Percentiles rank a stretch among this genome's conserved stretches.
Conservation (phyloP, 2,888 invertebrate genomes). For the Itoplectis maculator region DNA sequence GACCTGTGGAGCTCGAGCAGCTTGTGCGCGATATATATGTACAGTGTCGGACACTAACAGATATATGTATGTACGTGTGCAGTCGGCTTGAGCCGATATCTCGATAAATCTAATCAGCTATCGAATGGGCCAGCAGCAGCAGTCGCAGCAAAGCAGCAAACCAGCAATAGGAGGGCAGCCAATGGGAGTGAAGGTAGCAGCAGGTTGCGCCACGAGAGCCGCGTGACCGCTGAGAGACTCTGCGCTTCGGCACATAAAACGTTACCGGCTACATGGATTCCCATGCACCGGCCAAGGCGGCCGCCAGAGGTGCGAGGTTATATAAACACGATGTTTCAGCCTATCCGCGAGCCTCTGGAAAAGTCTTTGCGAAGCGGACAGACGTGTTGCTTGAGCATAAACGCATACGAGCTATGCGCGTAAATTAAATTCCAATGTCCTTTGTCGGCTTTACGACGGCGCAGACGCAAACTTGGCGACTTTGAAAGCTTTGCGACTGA, state of each 20-base stretch:
- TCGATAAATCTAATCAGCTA: constrained; percentile 66
- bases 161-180: no score
- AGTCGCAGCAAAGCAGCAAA: no score
- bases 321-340: constrained; percentile 43
- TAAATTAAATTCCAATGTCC: constrained; percentile 51
- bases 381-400: constrained; percentile 25
- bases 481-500: background rate
- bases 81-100: constrained; percentile 46
- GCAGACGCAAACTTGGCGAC: background rate
- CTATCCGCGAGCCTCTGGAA: constrained; percentile 11
- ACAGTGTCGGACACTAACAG: background rate
- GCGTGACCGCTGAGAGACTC: constrained; percentile 12
- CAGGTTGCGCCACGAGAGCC: constrained; percentile 51
- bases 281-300: background rate
- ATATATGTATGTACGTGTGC: background rate
- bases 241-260: constrained; percentile 30
- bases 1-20: constrained; percentile 25
- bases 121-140: constrained; percentile 40
- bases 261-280: constrained; percentile 10
- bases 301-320: constrained; percentile 50
- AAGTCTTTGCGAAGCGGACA: constrained; percentile 12
- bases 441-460: constrained; percentile 33
- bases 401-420: background rate
- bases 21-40: constrained; percentile 3
- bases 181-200: no score